phyloP scores from a whole-genome alignment of 2,113 vertebrate genomes.

The Neopipo cinnamomea region DNA sequence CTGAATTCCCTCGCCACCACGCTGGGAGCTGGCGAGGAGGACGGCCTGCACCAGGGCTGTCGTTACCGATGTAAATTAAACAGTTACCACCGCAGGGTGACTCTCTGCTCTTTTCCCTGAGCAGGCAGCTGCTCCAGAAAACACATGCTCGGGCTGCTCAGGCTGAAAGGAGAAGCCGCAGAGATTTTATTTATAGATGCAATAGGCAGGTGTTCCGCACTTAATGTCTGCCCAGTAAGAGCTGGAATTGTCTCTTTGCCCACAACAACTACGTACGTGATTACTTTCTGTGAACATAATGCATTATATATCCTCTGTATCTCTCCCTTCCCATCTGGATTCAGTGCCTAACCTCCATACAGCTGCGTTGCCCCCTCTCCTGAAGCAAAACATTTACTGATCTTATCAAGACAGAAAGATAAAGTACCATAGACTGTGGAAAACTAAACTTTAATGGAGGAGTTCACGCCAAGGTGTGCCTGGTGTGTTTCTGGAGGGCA shows the following conservation, averaged over 20 bases:
- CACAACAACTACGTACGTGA: slow-evolving; percentile 16
- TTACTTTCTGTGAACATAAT: slow-evolving; percentile 20
- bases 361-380: slow-evolving; percentile 1
- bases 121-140: slow-evolving; percentile 65
- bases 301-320: neutral
- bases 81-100: slow-evolving; percentile 57
- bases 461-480: neutral
- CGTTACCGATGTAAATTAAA: slow-evolving; percentile 62
- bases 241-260: slow-evolving; percentile 27
- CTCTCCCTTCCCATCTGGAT: neutral
- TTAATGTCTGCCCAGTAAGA: slow-evolving; percentile 20
- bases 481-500: neutral
- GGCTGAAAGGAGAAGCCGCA: slow-evolving; percentile 2
- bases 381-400: neutral
- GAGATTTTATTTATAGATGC: slow-evolving; percentile 57
- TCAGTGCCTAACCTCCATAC: neutral
- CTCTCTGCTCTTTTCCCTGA: slow-evolving; percentile 56
- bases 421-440: neutral
- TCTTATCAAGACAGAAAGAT: slow-evolving; percentile 7
- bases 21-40: slow-evolving; percentile 9
- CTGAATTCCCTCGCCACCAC: slow-evolving; percentile 26
- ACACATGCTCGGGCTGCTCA: slow-evolving; percentile 25
- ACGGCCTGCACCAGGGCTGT: neutral
- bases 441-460: neutral
- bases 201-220: slow-evolving; percentile 16